Percentiles rank a stretch among this genome's conserved stretches.
phyloP scores from a whole-genome alignment of 2,797 vertebrate genomes.

The Lepidocolaptes lacrymiger region DNA sequence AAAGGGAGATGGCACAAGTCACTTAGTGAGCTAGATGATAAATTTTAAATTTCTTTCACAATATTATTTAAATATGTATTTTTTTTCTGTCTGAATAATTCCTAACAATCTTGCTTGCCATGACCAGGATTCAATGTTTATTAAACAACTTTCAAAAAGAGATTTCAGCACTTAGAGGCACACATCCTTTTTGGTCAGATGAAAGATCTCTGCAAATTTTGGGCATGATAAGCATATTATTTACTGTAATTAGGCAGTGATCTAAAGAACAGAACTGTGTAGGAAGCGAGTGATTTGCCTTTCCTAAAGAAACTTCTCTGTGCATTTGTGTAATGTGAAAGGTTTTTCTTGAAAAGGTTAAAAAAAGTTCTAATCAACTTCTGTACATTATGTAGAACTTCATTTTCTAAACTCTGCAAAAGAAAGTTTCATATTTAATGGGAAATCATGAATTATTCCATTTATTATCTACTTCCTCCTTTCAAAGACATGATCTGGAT shows the following conservation, averaged over 20 bases:
- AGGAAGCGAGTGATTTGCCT: constrained; percentile 57
- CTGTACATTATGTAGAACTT: constrained; percentile 99
- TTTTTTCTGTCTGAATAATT: constrained; percentile 68
- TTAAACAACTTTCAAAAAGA: constrained; percentile 58
- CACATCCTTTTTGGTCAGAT: constrained; percentile 44
- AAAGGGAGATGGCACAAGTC: constrained; percentile 33
- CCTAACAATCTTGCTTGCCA: constrained; percentile 46
- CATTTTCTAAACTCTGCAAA: constrained; percentile 96
- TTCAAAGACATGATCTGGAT: constrained; percentile 96
- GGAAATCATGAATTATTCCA: constrained; percentile 99
- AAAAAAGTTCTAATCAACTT: constrained; percentile 95
- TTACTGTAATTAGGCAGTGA: constrained; percentile 33
- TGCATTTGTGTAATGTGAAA: constrained; percentile 71
- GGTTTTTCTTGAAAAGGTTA: constrained; percentile 87
- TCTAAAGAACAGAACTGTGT: constrained; percentile 1
- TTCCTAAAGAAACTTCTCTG: constrained; percentile 65
- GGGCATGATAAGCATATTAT: constrained; percentile 31
- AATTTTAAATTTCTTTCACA: constrained; percentile 56
- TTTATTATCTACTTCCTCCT: constrained; percentile 97
- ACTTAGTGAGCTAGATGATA: constrained; percentile 15
- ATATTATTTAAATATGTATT: constrained; percentile 70
- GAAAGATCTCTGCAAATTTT: not conserved
- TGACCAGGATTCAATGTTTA: constrained; percentile 52
- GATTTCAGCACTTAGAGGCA: constrained; percentile 14
- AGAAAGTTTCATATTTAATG: constrained; percentile 99